A percentile compares a stretch with the other conserved stretches of the same genome.
Evolutionary conservation across 2,113 vertebrate species (phyloP).

Genomic region (Plotosus lineatus): DNA sequence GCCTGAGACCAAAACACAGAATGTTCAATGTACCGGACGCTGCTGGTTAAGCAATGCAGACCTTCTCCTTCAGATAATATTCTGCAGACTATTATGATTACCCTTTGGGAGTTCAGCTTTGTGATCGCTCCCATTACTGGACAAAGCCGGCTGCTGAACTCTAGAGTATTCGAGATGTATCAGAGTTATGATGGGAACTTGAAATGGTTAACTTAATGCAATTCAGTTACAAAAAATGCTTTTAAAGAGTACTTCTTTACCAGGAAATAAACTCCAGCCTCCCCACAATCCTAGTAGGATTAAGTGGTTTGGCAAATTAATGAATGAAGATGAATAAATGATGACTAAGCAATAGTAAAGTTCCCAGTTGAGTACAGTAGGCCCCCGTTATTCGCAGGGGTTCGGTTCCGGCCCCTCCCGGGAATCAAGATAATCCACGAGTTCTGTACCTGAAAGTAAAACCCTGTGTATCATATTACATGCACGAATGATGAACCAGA

Average conservation of each 20-base stretch:
- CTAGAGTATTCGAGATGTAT: not conserved
- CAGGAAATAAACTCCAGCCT: too few species aligned
- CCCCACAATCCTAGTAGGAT: not conserved
- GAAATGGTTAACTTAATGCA: not conserved
- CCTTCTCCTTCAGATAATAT: conserved; percentile 42
- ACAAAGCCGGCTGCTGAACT: conserved; percentile 22
- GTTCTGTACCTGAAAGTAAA: too few species aligned
- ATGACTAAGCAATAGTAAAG: not conserved
- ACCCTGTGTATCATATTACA: too few species aligned
- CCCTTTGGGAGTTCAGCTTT: not conserved
- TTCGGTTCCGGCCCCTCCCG: too few species aligned
- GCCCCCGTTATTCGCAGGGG: too few species aligned
- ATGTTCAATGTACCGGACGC: not conserved
- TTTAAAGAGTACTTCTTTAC: not conserved
- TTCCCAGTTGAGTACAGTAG: too few species aligned
- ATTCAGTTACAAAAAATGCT: not conserved
- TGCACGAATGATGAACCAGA: too few species aligned
- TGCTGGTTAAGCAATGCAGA: not conserved
- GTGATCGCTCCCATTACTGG: conserved; percentile 13
- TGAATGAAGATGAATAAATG: not conserved
- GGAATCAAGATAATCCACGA: too few species aligned
- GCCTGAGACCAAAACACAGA: conserved; percentile 33
- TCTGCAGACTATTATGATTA: not conserved
- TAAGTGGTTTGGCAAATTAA: too few species aligned
- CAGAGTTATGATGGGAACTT: not conserved